Evolutionary conservation across 2,888 invertebrate species (phyloP).

Genomic region (Agrochola circellaris): DNA sequence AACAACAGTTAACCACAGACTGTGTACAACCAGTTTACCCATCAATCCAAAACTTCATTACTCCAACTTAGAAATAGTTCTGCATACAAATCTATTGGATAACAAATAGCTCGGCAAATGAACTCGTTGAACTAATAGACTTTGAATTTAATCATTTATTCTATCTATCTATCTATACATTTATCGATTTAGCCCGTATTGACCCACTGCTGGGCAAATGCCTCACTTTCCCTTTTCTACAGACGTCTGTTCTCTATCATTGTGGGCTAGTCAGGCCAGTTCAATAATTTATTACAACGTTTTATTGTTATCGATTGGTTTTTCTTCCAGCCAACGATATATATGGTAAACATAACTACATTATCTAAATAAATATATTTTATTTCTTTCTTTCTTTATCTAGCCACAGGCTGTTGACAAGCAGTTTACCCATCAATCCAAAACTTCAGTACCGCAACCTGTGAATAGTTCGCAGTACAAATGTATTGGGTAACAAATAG

Average conservation of each 20-base stretch:
- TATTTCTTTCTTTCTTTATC: constrained; percentile 1
- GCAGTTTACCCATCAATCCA: constrained; percentile 27
- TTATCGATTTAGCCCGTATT: too few relatives aligned
- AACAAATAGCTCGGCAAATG: constrained; percentile 29
- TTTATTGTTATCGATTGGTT: not conserved
- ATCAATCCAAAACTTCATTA: constrained; percentile 12
- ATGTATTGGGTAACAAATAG: constrained; percentile 45
- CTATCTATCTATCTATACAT: too few relatives aligned
- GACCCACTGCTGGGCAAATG: too few relatives aligned
- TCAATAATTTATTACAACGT: not conserved
- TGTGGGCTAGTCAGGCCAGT: too few relatives aligned
- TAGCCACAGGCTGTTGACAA: not conserved
- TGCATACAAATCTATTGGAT: constrained; percentile 37
- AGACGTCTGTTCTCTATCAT: too few relatives aligned
- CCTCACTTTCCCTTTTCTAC: too few relatives aligned
- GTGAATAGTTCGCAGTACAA: constrained; percentile 48
- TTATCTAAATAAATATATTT: not conserved
- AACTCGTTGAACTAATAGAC: not conserved
- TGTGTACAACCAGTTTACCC: not conserved
- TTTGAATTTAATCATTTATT: too few relatives aligned
- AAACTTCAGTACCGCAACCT: constrained; percentile 8
- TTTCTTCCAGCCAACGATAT: not conserved
- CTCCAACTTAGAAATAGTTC: constrained; percentile 15
- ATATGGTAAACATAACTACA: not conserved
- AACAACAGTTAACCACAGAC: not conserved